Evolutionary conservation across 2,888 invertebrate species (phyloP), one percentile per base, ranked within the genome.

Genomic region (Caenorhabditis sp.): DNA sequence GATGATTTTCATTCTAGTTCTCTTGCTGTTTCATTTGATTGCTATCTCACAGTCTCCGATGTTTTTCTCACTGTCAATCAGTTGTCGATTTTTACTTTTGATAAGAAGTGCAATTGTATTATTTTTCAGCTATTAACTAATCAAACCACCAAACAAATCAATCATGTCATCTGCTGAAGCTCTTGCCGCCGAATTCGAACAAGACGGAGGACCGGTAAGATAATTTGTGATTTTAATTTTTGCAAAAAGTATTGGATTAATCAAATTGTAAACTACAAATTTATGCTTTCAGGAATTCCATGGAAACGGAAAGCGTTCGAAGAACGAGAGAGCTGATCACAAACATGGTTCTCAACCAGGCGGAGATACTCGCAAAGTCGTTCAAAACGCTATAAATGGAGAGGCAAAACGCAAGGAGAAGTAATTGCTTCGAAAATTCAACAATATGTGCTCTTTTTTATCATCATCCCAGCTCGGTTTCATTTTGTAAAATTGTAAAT

Each of bases 391-490:
- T 10, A 63, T 76, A 63, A 80, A 85, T 59, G 86, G 86, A 64
- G 85, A 86, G 69, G 74, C 83, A 63, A 86, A 86, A 77, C 81
- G 86, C 77, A 82, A 83, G 72, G 85, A 85, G 64, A 72, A 82
- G 73, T 73, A 64, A 63, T 67, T 26, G 17, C 67, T n/a, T n/a
- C 36, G 14, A 26, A 2, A 4, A n/a, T n/a, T n/a, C n/a, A n/a
- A 23, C 10, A 43, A 43, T 17, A 43, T 43, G 43, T 43, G 43
- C 31, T 31, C 10, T 31, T 31, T 31, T 31, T 31, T 31, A 7
- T 31, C 31, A 7, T 31, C 10, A 7, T 31, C 31, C 10, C 31
- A 31, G n/a, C n/a, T n/a, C n/a, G n/a, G n/a, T n/a, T n/a, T n/a
- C 43, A 43, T 21, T 52, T 52, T 52, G 21, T n/a, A 52, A 23